Conservation (phyloP, 2,797 vertebrate species). For the Philypnodon macrostomus region DNA sequence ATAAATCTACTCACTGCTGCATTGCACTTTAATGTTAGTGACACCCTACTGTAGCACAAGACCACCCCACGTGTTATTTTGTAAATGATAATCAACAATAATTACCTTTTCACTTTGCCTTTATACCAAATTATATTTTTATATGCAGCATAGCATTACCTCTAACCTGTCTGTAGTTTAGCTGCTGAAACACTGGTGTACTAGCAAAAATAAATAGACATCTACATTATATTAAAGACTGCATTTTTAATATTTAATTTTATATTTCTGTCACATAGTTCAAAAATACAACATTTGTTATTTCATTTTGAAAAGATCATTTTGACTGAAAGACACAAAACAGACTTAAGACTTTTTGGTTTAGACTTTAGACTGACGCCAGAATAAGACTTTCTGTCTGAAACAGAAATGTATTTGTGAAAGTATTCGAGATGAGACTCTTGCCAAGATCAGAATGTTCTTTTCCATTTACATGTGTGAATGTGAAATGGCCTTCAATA, state of each 20-base stretch:
- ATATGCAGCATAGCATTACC: constrained; percentile 27
- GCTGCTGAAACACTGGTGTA: constrained; percentile 59
- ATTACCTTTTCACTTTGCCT: constrained; percentile 55
- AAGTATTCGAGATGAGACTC: constrained; percentile 37
- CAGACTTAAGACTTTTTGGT: constrained; percentile 8
- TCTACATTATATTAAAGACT: constrained; percentile 26
- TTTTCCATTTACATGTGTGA: constrained; percentile 81
- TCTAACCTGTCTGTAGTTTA: constrained; percentile 27
- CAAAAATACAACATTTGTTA: constrained; percentile 23
- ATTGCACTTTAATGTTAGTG: constrained; percentile 55
- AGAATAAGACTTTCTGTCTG: constrained; percentile 15
- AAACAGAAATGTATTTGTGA: constrained; percentile 26
- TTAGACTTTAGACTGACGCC: constrained; percentile 17
- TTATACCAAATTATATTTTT: constrained; percentile 39
- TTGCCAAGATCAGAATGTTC: constrained; percentile 83
- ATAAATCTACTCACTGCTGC: constrained; percentile 50
- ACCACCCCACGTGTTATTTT: constrained; percentile 16
- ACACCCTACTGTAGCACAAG: constrained; percentile 45
- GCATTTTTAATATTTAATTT: constrained; percentile 38
- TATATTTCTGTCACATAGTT: constrained; percentile 33
- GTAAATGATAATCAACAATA: constrained; percentile 38
- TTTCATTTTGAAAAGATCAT: constrained; percentile 20
- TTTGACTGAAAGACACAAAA: constrained; percentile 10
- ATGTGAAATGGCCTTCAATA: constrained; percentile 76
- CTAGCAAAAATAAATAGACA: constrained; percentile 36